A percentile compares a stretch with the other conserved stretches of the same genome.
Conservation (phyloP, 2,888 invertebrate species). For the Belgica antarctica region DNA sequence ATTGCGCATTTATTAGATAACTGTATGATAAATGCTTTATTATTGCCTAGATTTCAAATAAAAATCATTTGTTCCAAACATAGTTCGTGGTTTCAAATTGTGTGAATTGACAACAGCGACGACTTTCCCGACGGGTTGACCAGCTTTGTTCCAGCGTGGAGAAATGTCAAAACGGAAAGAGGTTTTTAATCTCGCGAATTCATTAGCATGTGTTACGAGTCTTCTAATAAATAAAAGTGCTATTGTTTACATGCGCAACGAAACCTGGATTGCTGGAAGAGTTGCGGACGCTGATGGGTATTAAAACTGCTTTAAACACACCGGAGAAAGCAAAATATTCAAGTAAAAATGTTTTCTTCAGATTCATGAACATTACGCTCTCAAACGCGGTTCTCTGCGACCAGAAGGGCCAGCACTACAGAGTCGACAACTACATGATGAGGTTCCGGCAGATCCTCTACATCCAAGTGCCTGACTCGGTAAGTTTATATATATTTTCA, state of each 20-base stretch:
- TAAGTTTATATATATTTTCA: constrained; percentile 32
- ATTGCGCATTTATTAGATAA: too few species aligned
- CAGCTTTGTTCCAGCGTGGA: background rate
- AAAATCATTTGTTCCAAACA: too few species aligned
- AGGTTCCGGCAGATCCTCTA: constrained; percentile 34
- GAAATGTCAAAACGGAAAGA: constrained; percentile 32
- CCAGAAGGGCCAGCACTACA: constrained; percentile 17
- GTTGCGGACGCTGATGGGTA: constrained; percentile 39
- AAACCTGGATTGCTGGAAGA: constrained; percentile 33
- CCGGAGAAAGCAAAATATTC: background rate
- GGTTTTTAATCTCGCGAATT: constrained; percentile 26
- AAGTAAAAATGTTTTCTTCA: background rate
- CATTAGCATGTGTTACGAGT: constrained; percentile 3
- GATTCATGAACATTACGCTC: constrained; percentile 37
- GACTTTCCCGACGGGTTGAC: background rate
- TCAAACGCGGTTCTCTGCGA: constrained; percentile 25
- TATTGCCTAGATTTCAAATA: too few species aligned
- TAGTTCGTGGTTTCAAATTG: too few species aligned
- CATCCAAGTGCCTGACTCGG: constrained; percentile 37
- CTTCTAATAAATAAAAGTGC: constrained; percentile 29
- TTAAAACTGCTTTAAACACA: too few species aligned
- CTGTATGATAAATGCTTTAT: too few species aligned
- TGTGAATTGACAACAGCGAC: background rate
- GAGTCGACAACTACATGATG: constrained; percentile 29
- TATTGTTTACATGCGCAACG: constrained; percentile 22